A percentile compares a stretch with the other conserved stretches of the same genome.
phyloP scores from a whole-genome alignment of 2,888 invertebrate genomes.

The Eumacrocentrus americanus region DNA sequence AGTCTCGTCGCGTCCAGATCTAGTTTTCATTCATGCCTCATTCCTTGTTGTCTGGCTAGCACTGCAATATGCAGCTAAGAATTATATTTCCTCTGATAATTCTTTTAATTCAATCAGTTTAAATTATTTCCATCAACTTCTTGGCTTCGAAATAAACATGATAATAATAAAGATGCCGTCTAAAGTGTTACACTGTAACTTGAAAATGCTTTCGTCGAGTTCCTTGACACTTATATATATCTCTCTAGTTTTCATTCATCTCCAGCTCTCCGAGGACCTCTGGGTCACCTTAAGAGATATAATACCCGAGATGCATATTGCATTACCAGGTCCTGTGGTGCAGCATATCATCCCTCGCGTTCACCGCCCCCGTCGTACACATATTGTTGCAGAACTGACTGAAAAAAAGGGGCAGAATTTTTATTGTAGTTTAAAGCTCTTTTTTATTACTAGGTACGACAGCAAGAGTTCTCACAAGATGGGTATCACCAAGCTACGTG shows the following conservation, averaged over 20 bases:
- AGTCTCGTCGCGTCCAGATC: conserved; percentile 28
- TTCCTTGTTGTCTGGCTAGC: no score
- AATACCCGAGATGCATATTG: conserved; percentile 55
- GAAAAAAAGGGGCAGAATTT: neutral
- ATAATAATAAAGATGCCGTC: no score
- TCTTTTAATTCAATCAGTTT: no score
- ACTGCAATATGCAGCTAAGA: no score
- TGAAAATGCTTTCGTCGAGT: neutral
- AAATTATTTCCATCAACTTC: no score
- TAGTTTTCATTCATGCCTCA: conserved; percentile 41
- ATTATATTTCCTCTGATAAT: no score
- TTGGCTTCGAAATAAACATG: no score
- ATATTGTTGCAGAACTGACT: no score
- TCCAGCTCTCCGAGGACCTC: conserved; percentile 29
- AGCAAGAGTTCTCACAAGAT: conserved; percentile 50
- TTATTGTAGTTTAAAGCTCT: conserved; percentile 4
- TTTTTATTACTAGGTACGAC: conserved; percentile 31
- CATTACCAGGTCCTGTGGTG: conserved; percentile 39
- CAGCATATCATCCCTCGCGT: conserved; percentile 5
- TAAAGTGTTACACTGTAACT: no score
- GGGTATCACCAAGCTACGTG: conserved; percentile 45
- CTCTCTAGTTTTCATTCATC: conserved; percentile 30
- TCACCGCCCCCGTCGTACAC: neutral
- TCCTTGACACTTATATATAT: neutral
- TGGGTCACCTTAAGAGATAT: conserved; percentile 30